Evolutionary conservation across 1,140 invertebrate genomes (phyloP).

Genomic region (Argopecten irradians): DNA sequence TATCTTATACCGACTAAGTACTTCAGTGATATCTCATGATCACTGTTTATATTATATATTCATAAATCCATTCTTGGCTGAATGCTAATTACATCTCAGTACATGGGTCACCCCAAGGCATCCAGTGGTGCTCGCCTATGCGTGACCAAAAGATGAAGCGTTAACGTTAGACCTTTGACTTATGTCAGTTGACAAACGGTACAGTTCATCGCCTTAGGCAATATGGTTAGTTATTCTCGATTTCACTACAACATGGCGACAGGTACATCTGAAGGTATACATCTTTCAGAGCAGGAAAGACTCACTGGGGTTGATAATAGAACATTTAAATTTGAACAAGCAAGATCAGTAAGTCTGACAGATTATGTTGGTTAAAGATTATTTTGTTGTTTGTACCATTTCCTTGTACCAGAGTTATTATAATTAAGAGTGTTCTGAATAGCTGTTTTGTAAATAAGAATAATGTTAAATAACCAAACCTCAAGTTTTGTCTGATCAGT

Average conservation of each 20-base stretch:
- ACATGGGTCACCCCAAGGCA: background rate
- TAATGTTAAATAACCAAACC: no score
- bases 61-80: background rate
- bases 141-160: background rate
- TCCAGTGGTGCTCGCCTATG: background rate
- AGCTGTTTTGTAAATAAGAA: no score
- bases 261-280: background rate
- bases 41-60: background rate
- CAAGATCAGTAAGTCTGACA: background rate
- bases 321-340: background rate
- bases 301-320: background rate
- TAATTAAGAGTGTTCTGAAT: no score
- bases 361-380: no score
- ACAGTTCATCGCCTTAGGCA: background rate
- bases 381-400: no score
- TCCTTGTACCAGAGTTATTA: no score
- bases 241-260: background rate
- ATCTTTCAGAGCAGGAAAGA: background rate
- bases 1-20: background rate
- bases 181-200: background rate
- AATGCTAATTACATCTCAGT: background rate
- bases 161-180: no score
- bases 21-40: background rate
- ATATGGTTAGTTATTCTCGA: background rate
- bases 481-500: no score